Evolutionary conservation across 2,888 invertebrate species (phyloP).

Genomic region (Dorcus parallelipipedus): DNA sequence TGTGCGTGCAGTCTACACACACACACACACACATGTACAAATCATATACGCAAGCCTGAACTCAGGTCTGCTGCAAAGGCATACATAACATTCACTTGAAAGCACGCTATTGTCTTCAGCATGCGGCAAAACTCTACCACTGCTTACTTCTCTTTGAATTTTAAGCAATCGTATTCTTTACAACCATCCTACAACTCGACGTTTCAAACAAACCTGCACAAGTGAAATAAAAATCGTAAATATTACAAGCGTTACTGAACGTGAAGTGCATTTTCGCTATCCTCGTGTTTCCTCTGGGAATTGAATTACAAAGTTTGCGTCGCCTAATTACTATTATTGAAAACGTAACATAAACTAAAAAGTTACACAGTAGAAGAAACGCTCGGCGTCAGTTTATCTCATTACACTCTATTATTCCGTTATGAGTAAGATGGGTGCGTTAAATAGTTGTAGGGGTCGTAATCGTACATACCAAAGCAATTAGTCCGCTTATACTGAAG

Average conservation of each 20-base stretch:
- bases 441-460: no score
- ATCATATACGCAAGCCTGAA: constrained; percentile 17
- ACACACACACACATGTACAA: constrained; percentile 7
- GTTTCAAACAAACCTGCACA: not conserved
- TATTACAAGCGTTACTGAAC: not conserved
- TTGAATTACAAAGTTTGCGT: no score
- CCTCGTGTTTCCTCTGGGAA: not conserved
- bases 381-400: no score
- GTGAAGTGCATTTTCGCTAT: not conserved
- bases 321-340: no score
- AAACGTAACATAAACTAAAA: no score
- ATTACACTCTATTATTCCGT: no score
- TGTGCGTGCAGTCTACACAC: constrained; percentile 11
- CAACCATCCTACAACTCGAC: constrained; percentile 4
- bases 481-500: not conserved
- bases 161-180: constrained; percentile 17
- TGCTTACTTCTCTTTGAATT: constrained; percentile 16
- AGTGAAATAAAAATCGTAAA: not conserved
- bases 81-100: constrained; percentile 21
- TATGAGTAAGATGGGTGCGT: no score
- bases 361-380: no score
- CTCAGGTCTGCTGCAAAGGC: constrained; percentile 10
- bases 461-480: no score
- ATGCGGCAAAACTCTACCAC: constrained; percentile 9
- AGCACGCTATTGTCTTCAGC: constrained; percentile 21